Evolutionary conservation across 92 coral and sea anemone genomes (phyloP).

Genomic region (Zoanthus solanderi): DNA sequence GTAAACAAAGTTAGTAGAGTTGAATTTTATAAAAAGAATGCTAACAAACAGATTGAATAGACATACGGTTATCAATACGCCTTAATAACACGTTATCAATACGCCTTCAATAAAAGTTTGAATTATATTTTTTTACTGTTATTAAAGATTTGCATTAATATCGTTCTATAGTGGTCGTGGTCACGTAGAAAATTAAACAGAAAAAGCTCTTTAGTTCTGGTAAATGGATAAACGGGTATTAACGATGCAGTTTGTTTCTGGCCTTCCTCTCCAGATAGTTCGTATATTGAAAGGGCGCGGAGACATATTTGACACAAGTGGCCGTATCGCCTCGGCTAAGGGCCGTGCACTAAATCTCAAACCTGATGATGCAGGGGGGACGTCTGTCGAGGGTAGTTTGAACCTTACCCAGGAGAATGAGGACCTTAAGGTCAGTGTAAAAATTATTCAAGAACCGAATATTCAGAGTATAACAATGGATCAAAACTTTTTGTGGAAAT

Average conservation of each 20-base stretch:
- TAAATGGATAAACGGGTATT: neutral
- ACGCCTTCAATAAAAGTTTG: no score
- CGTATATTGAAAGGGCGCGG: constrained; percentile 89
- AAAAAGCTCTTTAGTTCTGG: neutral
- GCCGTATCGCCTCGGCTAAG: constrained; percentile 81
- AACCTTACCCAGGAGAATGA: constrained; percentile 84
- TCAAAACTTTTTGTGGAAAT: no score
- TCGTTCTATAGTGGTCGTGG: no score
- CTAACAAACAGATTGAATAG: no score
- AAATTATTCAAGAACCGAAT: neutral
- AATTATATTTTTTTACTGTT: no score
- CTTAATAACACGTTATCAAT: no score
- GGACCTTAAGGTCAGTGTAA: constrained; percentile 76
- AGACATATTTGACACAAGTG: constrained; percentile 84
- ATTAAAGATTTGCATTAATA: no score
- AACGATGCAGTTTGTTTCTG: neutral
- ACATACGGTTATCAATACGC: no score
- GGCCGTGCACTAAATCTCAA: constrained; percentile 72
- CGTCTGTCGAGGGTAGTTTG: constrained; percentile 73
- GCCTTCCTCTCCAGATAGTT: constrained; percentile 55
- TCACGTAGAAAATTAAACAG: neutral
- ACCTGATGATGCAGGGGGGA: constrained; percentile 42
- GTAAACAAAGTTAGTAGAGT: no score
- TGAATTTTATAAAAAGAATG: no score
- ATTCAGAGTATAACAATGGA: no score